These are phyloP conservation scores for Cataglyphis altisquamis DNA, from an alignment of 2,888 invertebrate species.

Conservation along the genomic window DNA sequence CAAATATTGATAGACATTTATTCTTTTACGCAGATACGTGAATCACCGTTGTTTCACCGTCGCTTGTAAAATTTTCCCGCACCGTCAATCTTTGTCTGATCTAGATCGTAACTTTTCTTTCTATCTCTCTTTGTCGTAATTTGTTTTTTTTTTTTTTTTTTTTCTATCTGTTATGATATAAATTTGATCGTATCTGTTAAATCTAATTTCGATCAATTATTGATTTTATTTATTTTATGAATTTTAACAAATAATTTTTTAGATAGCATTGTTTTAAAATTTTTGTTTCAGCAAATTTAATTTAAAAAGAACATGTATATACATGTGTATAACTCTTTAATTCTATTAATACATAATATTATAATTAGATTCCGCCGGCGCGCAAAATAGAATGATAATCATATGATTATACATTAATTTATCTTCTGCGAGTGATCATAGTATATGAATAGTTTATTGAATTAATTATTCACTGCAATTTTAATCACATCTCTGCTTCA, in stretches of 20 bases:
- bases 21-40: constrained; percentile 58
- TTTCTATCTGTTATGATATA: background rate
- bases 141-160: background rate
- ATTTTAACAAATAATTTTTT: background rate
- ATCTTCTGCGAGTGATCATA: background rate
- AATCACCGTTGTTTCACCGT: constrained; percentile 37
- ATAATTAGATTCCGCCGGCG: background rate
- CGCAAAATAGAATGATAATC: background rate
- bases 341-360: background rate
- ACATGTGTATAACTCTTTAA: background rate
- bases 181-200: background rate
- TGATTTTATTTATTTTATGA: constrained; percentile 1
- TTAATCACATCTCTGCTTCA: background rate
- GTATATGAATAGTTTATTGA: background rate
- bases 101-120: background rate
- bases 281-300: background rate
- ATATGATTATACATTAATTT: constrained; percentile 8
- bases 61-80: constrained; percentile 46
- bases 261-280: background rate
- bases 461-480: background rate
- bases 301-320: background rate
- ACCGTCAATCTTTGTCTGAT: background rate
- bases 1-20: constrained; percentile 70
- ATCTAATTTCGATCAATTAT: background rate
- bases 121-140: constrained; percentile 31